Base-by-base conservation (phyloP, 2,113 vertebrate genomes). In the Octodon degus region DNA sequence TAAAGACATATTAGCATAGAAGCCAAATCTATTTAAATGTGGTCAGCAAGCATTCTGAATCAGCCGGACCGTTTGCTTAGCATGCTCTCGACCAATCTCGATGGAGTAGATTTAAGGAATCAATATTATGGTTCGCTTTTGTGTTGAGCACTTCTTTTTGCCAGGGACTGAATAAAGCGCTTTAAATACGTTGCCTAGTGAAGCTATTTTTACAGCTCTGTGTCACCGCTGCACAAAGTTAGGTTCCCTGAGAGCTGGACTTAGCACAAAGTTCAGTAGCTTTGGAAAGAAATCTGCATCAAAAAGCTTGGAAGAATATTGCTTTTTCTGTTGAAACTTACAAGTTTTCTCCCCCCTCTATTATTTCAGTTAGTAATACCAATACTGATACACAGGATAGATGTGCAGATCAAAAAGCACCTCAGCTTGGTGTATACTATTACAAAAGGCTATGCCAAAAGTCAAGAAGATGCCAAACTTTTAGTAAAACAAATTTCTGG, bases 401-500 rank as follows among this genome's bases (percentile, higher is more conserved):
- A 98, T 2, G 92, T 76, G 10, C 93, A 96, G 20, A 88, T 97
- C 80, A 96, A 97, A 90, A 97, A 93, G 62, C 91, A 76, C 19
- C 93, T 97, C 55, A 96, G 90, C 68, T 76, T 98, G 94, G 96
- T 96, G 74, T 98, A 97, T 1, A 89, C 72, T 43, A 97, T 98
- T 30, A 97, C 95, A 65, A 97, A 97, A 86, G 97, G 97, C 43
- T 98, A 97, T 30, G 43, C 96, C 82, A 97, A 97, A 93, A 97
- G 97, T 74, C 97, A 97, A 86, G 97, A 98, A 90, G 97, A 97
- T 53, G 89, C 96, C 60, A 96, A 97, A 34, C 47, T 95, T 70
- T 65, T 97, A 82, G 55, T 98, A 77, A 97, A 86, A 96, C 97
- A 97, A 14, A 97, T 98, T 93, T 97, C 96, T 86, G 63, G 90